Conservation (phyloP, 2,888 invertebrate genomes). For the Philereme vetulata region DNA sequence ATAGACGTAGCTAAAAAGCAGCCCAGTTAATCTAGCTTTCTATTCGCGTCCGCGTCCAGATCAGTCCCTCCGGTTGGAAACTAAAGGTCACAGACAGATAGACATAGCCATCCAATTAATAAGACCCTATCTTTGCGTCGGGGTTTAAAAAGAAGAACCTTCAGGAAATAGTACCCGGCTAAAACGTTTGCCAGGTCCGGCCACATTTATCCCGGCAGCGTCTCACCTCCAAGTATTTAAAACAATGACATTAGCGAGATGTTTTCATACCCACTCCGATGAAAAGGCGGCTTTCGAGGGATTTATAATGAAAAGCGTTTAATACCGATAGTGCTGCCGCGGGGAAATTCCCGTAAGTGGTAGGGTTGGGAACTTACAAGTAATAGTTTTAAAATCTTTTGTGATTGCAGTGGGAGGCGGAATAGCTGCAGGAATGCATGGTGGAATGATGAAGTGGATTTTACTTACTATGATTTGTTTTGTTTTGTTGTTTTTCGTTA, state of each 20-base stretch:
- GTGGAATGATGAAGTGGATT: conserved; percentile 3
- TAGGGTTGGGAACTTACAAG: conserved; percentile 17
- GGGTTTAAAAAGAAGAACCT: too few relatives aligned
- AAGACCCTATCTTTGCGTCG: too few relatives aligned
- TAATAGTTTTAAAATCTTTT: conserved; percentile 18
- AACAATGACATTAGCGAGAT: conserved; percentile 64
- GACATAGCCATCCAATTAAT: too few relatives aligned
- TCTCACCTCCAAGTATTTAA: conserved; percentile 42
- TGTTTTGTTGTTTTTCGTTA: not conserved
- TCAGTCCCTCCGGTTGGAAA: too few relatives aligned
- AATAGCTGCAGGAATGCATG: conserved; percentile 1
- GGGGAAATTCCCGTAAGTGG: conserved; percentile 36
- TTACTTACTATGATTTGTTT: not conserved
- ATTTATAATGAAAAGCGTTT: conserved; percentile 39
- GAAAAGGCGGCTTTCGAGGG: conserved; percentile 35
- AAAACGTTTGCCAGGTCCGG: not conserved
- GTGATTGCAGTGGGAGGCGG: conserved; percentile 1
- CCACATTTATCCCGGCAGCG: not conserved
- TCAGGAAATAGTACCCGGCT: too few relatives aligned
- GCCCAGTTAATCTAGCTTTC: too few relatives aligned
- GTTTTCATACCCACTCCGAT: conserved; percentile 39
- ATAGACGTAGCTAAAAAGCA: too few relatives aligned
- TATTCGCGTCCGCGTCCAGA: too few relatives aligned
- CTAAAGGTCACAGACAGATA: too few relatives aligned
- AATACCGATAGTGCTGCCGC: conserved; percentile 44